Conservation (phyloP, 2,888 invertebrate species). For the Hyposoter didymator region DNA sequence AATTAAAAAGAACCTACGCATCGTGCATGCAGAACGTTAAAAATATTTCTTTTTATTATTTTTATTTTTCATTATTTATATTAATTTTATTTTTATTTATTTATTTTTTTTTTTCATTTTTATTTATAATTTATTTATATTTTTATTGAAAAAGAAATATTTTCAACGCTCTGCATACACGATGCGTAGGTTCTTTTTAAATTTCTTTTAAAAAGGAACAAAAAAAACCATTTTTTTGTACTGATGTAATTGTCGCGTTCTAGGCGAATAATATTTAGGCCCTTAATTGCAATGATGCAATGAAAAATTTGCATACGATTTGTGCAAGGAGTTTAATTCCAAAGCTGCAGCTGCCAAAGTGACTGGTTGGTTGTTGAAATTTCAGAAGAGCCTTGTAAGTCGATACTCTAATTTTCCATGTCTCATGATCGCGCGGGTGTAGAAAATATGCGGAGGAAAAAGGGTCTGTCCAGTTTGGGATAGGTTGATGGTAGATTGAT, state of each 20-base stretch:
- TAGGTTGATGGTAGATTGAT: constrained; percentile 8
- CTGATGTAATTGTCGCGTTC: neutral
- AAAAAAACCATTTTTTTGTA: neutral
- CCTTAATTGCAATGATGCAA: neutral
- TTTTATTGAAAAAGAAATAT: neutral
- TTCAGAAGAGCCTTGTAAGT: constrained; percentile 37
- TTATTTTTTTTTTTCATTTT: too few species aligned
- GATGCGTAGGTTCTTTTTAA: too few species aligned
- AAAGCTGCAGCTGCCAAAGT: neutral
- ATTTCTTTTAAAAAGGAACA: too few species aligned
- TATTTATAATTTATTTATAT: neutral
- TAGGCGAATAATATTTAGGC: neutral
- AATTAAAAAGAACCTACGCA: too few species aligned
- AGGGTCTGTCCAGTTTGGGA: constrained; percentile 11
- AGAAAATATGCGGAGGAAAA: constrained; percentile 9
- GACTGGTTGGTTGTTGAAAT: neutral
- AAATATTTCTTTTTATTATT: too few species aligned
- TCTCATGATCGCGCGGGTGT: constrained; percentile 40
- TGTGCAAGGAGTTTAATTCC: neutral
- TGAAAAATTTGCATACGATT: neutral
- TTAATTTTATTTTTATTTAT: too few species aligned
- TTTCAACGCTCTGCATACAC: too few species aligned
- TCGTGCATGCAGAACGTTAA: too few species aligned
- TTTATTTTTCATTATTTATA: too few species aligned
- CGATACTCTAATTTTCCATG: constrained; percentile 65